Evolutionary conservation across 35 echinoderm and acorn worm species (phyloP).

Genomic region (Acanthaster planci): DNA sequence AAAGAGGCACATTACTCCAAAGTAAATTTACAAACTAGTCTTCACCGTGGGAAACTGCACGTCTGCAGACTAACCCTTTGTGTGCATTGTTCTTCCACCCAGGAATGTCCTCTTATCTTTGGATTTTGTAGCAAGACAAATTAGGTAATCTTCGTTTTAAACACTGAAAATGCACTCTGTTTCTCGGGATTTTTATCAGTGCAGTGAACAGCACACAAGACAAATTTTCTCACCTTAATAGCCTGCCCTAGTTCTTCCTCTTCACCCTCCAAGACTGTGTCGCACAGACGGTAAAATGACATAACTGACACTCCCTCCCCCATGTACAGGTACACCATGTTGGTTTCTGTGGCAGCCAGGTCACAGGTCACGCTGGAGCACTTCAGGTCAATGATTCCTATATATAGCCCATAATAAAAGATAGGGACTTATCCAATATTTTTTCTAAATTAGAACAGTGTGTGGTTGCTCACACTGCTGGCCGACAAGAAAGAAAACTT

Average conservation of each 20-base stretch:
- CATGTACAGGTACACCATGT: constrained; percentile 47
- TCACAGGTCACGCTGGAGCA: constrained; percentile 38
- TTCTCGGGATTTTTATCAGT: neutral
- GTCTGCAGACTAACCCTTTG: too few relatives aligned
- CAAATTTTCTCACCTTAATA: constrained; percentile 28
- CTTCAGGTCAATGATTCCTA: constrained; percentile 33
- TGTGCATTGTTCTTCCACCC: too few relatives aligned
- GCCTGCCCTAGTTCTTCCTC: constrained; percentile 15
- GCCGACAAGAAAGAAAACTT: too few relatives aligned
- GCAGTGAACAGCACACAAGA: too few relatives aligned
- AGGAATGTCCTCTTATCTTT: neutral
- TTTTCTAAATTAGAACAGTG: too few relatives aligned
- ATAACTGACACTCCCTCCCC: constrained; percentile 31
- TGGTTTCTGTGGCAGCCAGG: constrained; percentile 36
- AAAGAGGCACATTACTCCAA: too few relatives aligned
- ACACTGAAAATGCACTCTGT: neutral
- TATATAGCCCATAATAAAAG: neutral
- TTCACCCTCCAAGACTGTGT: constrained; percentile 30
- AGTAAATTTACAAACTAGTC: too few relatives aligned
- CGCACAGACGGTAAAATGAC: constrained; percentile 23
- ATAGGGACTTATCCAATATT: too few relatives aligned
- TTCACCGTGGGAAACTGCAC: too few relatives aligned
- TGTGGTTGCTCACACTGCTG: too few relatives aligned
- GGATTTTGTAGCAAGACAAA: neutral
- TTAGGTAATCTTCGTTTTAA: neutral